A percentile compares a stretch with the other conserved stretches of the same genome.
Conservation (phyloP, 2,797 vertebrate genomes). For the Tolypeutes matacus region DNA sequence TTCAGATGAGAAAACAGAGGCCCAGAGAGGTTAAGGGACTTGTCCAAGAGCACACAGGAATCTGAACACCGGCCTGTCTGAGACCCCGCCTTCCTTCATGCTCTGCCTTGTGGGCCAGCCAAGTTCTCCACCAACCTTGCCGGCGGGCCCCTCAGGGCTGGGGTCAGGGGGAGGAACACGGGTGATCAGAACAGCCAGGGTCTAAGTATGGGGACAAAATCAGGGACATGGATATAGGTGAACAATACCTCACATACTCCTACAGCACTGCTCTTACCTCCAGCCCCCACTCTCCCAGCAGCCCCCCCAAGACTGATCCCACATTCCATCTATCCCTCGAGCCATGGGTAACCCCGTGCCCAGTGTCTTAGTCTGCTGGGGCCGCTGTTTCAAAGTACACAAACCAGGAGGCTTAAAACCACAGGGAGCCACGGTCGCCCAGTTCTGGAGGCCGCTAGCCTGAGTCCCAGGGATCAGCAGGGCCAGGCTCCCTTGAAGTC, state of each 20-base stretch:
- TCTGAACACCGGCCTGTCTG: not conserved
- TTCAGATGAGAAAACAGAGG: not conserved
- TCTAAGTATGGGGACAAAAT: not conserved
- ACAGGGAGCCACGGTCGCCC: not conserved
- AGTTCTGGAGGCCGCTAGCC: not conserved
- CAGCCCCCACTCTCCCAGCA: not conserved
- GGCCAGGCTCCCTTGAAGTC: not conserved
- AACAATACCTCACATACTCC: too few species aligned
- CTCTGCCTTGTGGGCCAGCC: not conserved
- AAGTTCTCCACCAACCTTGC: not conserved
- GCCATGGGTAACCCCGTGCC: not conserved
- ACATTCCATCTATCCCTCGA: not conserved
- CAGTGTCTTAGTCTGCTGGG: not conserved
- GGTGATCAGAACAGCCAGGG: not conserved
- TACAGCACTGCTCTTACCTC: not conserved
- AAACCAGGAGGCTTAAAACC: not conserved
- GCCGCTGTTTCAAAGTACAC: not conserved
- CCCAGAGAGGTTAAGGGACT: not conserved
- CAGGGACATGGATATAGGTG: not conserved
- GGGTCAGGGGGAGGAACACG: rapidly evolving
- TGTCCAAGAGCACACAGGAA: not conserved
- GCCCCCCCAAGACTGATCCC: not conserved
- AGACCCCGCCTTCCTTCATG: not conserved
- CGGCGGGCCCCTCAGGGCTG: not conserved
- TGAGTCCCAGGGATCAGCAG: not conserved